phyloP scores from a whole-genome alignment of 2,888 invertebrate genomes.

The Tachystola acroxantha region DNA sequence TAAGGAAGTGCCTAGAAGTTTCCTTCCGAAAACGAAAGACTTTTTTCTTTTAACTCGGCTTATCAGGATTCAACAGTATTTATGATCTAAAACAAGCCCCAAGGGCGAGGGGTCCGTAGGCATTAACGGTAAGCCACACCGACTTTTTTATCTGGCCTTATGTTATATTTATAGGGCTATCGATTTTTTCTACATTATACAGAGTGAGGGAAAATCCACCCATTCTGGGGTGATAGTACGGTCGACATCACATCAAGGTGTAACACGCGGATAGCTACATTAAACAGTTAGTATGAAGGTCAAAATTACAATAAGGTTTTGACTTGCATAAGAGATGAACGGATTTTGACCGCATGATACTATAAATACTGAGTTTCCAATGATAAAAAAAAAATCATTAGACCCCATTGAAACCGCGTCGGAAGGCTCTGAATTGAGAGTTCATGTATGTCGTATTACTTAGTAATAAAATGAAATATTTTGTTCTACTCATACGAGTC shows the following conservation, averaged over 20 bases:
- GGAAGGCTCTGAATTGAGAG: conserved; percentile 18
- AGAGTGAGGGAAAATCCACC: too few species aligned
- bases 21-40: too few species aligned
- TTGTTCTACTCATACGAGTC: conserved; percentile 35
- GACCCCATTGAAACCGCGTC: neutral
- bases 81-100: conserved; percentile 53
- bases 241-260: too few species aligned
- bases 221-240: too few species aligned
- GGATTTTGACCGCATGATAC: too few species aligned
- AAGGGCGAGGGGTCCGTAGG: conserved; percentile 41
- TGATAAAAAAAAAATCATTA: neutral
- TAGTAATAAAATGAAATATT: conserved; percentile 44
- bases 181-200: too few species aligned
- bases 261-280: too few species aligned
- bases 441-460: conserved; percentile 38
- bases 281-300: too few species aligned
- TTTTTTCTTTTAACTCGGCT: conserved; percentile 43
- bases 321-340: too few species aligned
- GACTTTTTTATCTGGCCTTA: conserved; percentile 46
- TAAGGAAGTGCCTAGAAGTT: too few species aligned
- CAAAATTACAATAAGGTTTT: too few species aligned
- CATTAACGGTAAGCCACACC: conserved; percentile 45
- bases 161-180: conserved; percentile 12
- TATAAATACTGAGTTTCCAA: too few species aligned
- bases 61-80: conserved; percentile 55